Conservation (phyloP, 2,797 vertebrate genomes). For the Crenichthys baileyi region DNA sequence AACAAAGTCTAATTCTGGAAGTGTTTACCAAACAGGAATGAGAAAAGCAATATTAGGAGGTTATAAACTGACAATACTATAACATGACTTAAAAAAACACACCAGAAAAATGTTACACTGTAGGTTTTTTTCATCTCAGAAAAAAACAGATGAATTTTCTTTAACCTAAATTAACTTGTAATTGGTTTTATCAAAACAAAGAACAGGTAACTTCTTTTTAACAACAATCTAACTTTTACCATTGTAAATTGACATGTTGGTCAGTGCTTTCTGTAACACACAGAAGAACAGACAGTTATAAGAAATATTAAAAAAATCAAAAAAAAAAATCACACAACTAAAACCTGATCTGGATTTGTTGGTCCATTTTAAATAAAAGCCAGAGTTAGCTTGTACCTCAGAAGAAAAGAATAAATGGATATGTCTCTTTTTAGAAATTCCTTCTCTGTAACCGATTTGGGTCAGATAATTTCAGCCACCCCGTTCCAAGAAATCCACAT, state of each 20-base stretch:
- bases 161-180: too few species aligned
- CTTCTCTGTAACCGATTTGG: not conserved
- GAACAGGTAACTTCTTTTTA: not conserved
- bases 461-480: not conserved
- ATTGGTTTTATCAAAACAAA: too few species aligned
- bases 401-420: not conserved
- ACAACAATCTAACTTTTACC: not conserved
- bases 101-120: not conserved
- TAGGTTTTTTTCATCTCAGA: not conserved
- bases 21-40: not conserved
- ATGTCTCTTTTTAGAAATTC: not conserved
- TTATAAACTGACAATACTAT: too few species aligned
- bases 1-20: not conserved
- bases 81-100: not conserved
- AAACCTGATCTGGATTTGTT: too few species aligned
- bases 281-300: not conserved
- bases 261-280: not conserved
- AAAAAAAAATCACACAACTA: too few species aligned
- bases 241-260: not conserved
- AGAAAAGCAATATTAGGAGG: not conserved
- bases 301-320: not conserved
- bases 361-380: too few species aligned
- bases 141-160: not conserved
- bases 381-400: too few species aligned
- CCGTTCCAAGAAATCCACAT: not conserved